Conservation (phyloP, 1,140 invertebrate genomes). For the Hycleus cichorii region DNA sequence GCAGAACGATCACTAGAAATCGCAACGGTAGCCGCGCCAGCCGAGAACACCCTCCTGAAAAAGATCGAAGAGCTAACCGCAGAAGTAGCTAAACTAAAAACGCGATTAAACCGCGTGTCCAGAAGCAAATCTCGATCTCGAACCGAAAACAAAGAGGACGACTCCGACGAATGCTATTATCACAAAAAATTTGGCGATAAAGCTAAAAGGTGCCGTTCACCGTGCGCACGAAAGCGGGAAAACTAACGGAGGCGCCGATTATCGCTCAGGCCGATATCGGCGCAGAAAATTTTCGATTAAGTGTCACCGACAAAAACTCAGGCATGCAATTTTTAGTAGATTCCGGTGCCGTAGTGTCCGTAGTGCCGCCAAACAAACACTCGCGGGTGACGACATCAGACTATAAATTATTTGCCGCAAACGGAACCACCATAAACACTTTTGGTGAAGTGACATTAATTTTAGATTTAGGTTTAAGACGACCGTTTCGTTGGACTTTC, state of each 20-base stretch:
- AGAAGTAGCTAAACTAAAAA: not conserved
- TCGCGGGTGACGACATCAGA: too few relatives aligned
- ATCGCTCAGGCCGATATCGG: too few relatives aligned
- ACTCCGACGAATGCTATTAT: not conserved
- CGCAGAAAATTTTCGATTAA: too few relatives aligned
- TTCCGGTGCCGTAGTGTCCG: not conserved
- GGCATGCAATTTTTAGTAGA: too few relatives aligned
- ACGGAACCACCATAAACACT: not conserved
- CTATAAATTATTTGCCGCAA: not conserved
- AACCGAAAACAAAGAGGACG: not conserved
- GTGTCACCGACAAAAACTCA: too few relatives aligned
- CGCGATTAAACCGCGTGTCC: not conserved
- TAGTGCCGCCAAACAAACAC: not conserved
- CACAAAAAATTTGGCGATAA: not conserved
- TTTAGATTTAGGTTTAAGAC: slow-evolving; percentile 11
- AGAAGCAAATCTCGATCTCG: not conserved
- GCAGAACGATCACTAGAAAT: not conserved
- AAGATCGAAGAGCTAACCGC: not conserved
- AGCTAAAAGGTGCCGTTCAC: not conserved
- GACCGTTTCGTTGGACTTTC: slow-evolving; percentile 36
- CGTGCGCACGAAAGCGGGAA: not conserved
- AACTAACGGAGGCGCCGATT: too few relatives aligned
- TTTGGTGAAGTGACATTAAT: not conserved
- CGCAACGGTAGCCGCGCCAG: not conserved
- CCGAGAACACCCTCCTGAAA: not conserved